Evolutionary conservation across 2,888 invertebrate genomes (phyloP).

Genomic region (Drosophila paranaensis): DNA sequence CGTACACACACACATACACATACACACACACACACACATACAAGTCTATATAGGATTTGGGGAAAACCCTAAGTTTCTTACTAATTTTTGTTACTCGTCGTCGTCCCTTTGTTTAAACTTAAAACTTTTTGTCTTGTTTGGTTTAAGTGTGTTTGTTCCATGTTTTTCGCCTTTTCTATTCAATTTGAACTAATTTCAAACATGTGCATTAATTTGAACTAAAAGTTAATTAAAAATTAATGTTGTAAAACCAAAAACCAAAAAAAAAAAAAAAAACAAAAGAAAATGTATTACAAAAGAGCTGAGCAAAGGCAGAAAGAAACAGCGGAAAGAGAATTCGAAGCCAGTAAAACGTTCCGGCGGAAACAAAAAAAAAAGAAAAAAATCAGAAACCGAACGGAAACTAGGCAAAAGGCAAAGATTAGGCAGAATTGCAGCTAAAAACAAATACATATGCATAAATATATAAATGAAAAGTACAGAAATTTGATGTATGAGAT

Average conservation of each 20-base stretch:
- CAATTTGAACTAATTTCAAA: conserved; percentile 55
- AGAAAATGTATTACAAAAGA: conserved; percentile 35
- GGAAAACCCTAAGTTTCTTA: conserved; percentile 15
- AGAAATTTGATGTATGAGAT: conserved; percentile 30
- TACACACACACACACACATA: conserved; percentile 2
- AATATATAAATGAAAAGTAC: neutral
- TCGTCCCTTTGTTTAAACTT: conserved; percentile 26
- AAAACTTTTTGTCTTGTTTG: conserved; percentile 36
- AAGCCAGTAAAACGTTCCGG: conserved; percentile 69
- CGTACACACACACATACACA: neutral
- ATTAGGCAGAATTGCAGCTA: conserved; percentile 29
- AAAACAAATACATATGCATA: conserved; percentile 22
- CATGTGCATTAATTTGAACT: conserved; percentile 82
- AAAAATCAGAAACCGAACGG: neutral
- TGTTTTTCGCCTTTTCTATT: conserved; percentile 45
- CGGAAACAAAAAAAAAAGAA: conserved; percentile 37
- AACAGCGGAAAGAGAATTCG: conserved; percentile 45
- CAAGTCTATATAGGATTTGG: conserved; percentile 18
- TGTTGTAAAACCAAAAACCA: conserved; percentile 75
- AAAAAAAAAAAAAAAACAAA: conserved; percentile 8
- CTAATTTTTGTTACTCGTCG: conserved; percentile 42
- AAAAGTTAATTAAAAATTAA: conserved; percentile 81
- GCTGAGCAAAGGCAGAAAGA: conserved; percentile 40
- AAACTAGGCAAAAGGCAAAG: conserved; percentile 14
- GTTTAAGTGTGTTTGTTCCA: conserved; percentile 44